Evolutionary conservation across 2,888 invertebrate genomes (phyloP), one percentile per base, ranked within the genome.

Genomic region (Spisula solida): DNA sequence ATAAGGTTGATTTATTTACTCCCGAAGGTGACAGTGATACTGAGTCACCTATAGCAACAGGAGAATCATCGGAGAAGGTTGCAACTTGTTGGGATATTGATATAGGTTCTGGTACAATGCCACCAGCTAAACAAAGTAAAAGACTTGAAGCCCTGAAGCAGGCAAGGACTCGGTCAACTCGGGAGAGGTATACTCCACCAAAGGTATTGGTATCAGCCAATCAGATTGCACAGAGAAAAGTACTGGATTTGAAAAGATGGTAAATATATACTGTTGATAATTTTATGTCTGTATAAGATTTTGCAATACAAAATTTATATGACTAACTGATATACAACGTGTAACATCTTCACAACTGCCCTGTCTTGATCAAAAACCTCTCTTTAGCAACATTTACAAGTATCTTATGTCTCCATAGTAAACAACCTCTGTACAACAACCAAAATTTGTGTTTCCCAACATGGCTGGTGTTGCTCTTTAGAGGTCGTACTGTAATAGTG

Each of bases 201-300:
- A 90, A 86, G 81, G 93, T 93, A 18, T 88, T 92, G 48, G 94
- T 93, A 8, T 93, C 93, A 60, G 82, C 87, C 83, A 93, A 92
- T 75, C 93, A 94, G 60, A 94, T 94, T 47, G 90, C 93, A 20
- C 91, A 93, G 78, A 93, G 95, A 79, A 95, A 95, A 90, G 92
- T 94, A 12, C 88, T 95, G 20, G 95, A 95, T 86, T 85, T 94
- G 31, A 95, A 94, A 89, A 87, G 95, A 94, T 95, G 95, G 95
- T 95, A 85, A 34, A 81, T 75, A 51, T 41, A 41, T 41, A 41
- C 41, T 5, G 41, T 8, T 41, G 2, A 8, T 41, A 41, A 41
- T 41, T 41, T 41, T 41, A 41, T 41, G 41, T 41, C 41, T 41
- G 41, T 41, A 8, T 41, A 41, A 41, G 41, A 41, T 41, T 2